These are phyloP conservation scores for Drosophila paranaensis DNA, from an alignment of 2,888 invertebrate species.

Conservation along the genomic window DNA sequence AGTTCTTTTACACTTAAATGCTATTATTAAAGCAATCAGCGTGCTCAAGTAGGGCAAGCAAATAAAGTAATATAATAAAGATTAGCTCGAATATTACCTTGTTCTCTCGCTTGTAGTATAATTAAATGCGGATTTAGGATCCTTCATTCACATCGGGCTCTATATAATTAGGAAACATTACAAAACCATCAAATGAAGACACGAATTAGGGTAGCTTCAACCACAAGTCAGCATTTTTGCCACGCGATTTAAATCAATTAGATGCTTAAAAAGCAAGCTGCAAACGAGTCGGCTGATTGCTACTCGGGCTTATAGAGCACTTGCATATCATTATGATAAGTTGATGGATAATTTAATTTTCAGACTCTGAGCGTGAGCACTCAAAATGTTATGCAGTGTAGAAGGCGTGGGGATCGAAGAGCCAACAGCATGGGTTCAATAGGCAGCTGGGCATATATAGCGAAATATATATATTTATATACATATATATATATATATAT, in stretches of 20 bases:
- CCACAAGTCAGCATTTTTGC: conserved; percentile 30
- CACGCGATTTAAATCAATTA: conserved; percentile 56
- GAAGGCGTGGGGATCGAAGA: conserved; percentile 32
- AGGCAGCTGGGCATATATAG: conserved; percentile 19
- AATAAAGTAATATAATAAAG: conserved; percentile 5
- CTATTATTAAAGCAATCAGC: neutral
- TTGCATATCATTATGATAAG: conserved; percentile 37
- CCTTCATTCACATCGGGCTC: conserved; percentile 7
- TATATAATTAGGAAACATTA: conserved; percentile 50
- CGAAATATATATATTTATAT: neutral
- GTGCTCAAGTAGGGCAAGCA: neutral
- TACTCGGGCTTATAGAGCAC: conserved; percentile 8
- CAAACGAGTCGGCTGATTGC: conserved; percentile 7
- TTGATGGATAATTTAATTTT: conserved; percentile 37
- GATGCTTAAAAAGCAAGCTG: conserved; percentile 23
- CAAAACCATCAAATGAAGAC: conserved; percentile 29
- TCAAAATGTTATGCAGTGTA: neutral
- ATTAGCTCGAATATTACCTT: neutral
- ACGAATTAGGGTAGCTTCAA: conserved; percentile 4
- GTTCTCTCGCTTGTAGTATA: neutral
- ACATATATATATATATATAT: neutral
- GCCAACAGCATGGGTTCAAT: neutral
- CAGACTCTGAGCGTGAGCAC: conserved; percentile 46
- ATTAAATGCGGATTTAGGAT: neutral
- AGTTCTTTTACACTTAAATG: neutral